Base-by-base conservation (phyloP, 2,888 invertebrate genomes). In the Pelosia muscerda region DNA sequence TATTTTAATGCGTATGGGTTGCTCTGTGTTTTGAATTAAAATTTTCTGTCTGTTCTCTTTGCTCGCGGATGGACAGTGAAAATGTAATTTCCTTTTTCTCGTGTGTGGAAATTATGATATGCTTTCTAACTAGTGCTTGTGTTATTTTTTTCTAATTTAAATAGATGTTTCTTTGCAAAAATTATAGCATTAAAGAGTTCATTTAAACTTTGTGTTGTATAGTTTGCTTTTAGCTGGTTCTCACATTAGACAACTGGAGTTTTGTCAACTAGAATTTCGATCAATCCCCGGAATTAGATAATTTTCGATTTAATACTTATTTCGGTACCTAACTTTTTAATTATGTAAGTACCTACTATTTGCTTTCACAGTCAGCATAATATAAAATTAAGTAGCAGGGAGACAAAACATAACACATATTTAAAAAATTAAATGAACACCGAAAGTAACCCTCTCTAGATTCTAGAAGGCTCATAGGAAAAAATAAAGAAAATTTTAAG, bases 1-100 rank as follows among this genome's bases (percentile, higher is more conserved):
- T 91, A 92, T 94, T 95, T 94, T 94, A 94, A 95, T 94, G 94
- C 89, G 91, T 93, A 92, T 92, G 93, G 94, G 93, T 89, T 89
- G 91, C 81, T 90, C 87, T 92, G 92, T 91, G 93, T 91, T 93
- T 91, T 91, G 94, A 93, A 95, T 95, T 93, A 94, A 94, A 94
- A 93, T 86, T 90, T 87, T 83, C 84, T 84, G 86, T 85, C 84
- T 82, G 81, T 81, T 84, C 85, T 83, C 79, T 86, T 73, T 79
- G 76, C 77, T 71, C 76, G 77, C 84, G 89, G 88, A 89, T 84
- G 90, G 86, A 90, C 90, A 90, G 89, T 92, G 92, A 89, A n/a
- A 92, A 92, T 87, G 90, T 92, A 92, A 93, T 93, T 92, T 93
- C 92, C 93, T 92, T 87, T 88, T 72, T 56, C 70, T 75, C 79